Percentiles rank a stretch among this genome's conserved stretches.
Evolutionary conservation across 2,888 invertebrate species (phyloP).

Genomic region (Ellobium chinense): DNA sequence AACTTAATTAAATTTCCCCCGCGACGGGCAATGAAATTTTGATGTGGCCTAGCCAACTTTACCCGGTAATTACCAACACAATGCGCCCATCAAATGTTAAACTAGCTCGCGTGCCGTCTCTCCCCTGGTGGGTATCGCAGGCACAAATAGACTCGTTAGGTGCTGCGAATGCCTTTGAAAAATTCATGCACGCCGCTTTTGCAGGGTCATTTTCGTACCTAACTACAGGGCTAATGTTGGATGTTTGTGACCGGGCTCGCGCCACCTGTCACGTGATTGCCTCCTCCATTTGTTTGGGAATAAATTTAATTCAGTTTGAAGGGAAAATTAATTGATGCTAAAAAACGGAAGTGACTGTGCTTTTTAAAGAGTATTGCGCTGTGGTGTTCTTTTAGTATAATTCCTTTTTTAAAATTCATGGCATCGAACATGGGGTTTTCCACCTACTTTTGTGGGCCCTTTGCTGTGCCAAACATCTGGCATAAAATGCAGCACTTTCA

Average conservation of each 20-base stretch:
- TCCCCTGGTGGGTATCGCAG: neutral
- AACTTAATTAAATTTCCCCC: slow-evolving; percentile 44
- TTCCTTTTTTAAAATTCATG: no score
- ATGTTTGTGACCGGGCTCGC: neutral
- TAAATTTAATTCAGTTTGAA: slow-evolving; percentile 27
- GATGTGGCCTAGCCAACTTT: slow-evolving; percentile 16
- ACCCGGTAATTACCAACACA: slow-evolving; percentile 33
- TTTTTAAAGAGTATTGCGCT: no score
- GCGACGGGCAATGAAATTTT: slow-evolving; percentile 11
- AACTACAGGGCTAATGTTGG: slow-evolving; percentile 15
- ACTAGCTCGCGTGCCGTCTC: slow-evolving; percentile 22
- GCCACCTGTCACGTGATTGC: slow-evolving; percentile 30
- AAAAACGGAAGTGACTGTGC: no score
- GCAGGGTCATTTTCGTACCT: slow-evolving; percentile 20
- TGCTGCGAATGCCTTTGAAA: slow-evolving; percentile 11
- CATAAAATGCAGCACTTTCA: no score
- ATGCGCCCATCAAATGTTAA: slow-evolving; percentile 42
- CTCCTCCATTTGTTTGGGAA: slow-evolving; percentile 36
- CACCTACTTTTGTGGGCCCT: no score
- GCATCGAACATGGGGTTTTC: neutral
- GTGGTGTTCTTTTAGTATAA: no score
- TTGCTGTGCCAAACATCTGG: no score
- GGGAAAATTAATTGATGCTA: neutral
- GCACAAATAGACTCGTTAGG: slow-evolving; percentile 46
- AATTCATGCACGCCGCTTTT: slow-evolving; percentile 26